Evolutionary conservation across 2,113 vertebrate species (phyloP).

Genomic region (Pseudonaja textilis): DNA sequence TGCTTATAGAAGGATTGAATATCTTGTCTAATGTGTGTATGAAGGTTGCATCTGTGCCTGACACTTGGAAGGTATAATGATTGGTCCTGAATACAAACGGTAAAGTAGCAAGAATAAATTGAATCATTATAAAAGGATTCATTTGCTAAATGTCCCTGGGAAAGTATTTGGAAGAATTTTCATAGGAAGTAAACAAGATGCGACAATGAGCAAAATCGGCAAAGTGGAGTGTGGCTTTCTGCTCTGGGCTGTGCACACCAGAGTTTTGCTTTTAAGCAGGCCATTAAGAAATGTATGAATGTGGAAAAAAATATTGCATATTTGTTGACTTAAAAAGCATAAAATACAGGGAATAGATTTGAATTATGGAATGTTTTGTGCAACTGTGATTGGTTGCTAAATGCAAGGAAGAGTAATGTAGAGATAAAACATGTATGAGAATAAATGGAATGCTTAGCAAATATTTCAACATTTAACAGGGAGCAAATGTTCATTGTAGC

Average conservation of each 20-base stretch:
- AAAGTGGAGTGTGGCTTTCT: background rate
- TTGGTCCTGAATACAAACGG: background rate
- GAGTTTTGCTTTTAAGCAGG: background rate
- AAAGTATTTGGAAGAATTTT: background rate
- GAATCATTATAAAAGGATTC: background rate
- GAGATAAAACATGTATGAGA: background rate
- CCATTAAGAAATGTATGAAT: background rate
- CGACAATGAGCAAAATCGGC: background rate
- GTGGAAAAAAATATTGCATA: background rate
- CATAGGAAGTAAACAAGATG: background rate
- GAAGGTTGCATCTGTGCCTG: background rate
- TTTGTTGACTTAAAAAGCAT: background rate
- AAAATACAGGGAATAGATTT: background rate
- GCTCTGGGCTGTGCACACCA: background rate
- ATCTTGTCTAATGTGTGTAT: background rate
- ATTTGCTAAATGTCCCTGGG: background rate
- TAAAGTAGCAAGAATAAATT: background rate
- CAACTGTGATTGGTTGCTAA: background rate
- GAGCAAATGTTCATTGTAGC: background rate
- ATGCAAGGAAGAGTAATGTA: background rate
- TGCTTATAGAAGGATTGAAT: background rate
- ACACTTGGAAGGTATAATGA: background rate
- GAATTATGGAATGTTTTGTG: background rate
- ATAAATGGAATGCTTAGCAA: background rate
- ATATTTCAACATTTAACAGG: background rate